Evolutionary conservation across 64 coral and sea anemone species (phyloP).

Genomic region (Stylophora pistillata): DNA sequence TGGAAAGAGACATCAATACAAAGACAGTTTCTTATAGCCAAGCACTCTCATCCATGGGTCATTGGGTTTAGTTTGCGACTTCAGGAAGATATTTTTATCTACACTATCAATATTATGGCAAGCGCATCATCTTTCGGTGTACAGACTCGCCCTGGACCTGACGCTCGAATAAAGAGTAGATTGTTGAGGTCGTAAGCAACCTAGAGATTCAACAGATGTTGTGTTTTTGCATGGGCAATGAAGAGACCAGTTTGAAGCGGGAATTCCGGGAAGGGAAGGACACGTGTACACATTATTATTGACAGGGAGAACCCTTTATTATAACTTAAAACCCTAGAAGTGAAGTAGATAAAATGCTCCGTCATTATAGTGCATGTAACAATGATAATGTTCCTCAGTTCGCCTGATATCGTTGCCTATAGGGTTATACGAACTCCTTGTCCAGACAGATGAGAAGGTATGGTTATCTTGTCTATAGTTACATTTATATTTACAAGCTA

Average conservation of each 20-base stretch:
- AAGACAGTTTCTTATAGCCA: conserved; percentile 57
- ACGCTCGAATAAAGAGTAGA: conserved; percentile 55
- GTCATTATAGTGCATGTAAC: conserved; percentile 60
- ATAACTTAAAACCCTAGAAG: conserved; percentile 42
- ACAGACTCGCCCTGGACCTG: too few species aligned
- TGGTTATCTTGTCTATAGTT: too few species aligned
- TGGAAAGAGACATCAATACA: conserved; percentile 44
- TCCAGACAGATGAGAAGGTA: conserved; percentile 1
- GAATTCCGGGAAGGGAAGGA: conserved; percentile 51
- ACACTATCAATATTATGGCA: conserved; percentile 52
- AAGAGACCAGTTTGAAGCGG: conserved; percentile 44
- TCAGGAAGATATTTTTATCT: conserved; percentile 51
- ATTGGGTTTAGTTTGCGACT: conserved; percentile 61
- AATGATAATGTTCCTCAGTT: conserved; percentile 56
- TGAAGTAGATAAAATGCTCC: conserved; percentile 46
- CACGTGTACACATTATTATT: too few species aligned
- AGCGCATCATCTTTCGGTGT: conserved; percentile 49
- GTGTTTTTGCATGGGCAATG: conserved; percentile 51
- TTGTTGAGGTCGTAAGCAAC: conserved; percentile 52
- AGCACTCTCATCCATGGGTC: conserved; percentile 61
- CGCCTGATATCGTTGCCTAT: conserved; percentile 14
- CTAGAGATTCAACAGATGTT: conserved; percentile 47
- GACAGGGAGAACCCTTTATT: conserved; percentile 55
- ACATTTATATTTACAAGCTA: conserved; percentile 44
- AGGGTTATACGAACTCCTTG: conserved; percentile 30